Evolutionary conservation across 2,888 invertebrate genomes (phyloP).

Genomic region (Hydroisotoma schaefferi): DNA sequence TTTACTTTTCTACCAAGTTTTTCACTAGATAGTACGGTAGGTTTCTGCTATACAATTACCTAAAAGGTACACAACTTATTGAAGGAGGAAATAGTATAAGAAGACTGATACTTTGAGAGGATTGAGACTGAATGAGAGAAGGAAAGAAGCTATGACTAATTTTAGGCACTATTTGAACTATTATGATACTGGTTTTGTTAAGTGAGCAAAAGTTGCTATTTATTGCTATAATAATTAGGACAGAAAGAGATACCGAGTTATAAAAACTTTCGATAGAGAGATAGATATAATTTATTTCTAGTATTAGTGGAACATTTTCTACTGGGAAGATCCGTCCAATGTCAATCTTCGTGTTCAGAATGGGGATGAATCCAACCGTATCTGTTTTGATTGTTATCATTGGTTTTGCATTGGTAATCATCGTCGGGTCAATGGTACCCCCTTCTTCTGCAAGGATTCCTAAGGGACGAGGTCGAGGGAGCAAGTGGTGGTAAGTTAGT

Average conservation of each 20-base stretch:
- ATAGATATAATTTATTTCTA: too few relatives aligned
- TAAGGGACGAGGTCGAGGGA: conserved; percentile 73
- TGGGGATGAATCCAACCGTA: conserved; percentile 44
- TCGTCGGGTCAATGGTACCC: conserved; percentile 48
- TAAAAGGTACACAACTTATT: too few relatives aligned
- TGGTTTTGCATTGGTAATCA: conserved; percentile 44
- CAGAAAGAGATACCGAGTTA: not conserved
- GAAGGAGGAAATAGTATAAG: too few relatives aligned
- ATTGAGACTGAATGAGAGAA: too few relatives aligned
- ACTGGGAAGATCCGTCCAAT: not conserved
- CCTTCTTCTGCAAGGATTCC: conserved; percentile 48
- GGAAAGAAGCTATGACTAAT: not conserved
- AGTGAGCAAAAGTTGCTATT: conserved; percentile 11
- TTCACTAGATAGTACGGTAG: too few relatives aligned
- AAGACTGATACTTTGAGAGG: too few relatives aligned
- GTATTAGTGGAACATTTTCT: too few relatives aligned
- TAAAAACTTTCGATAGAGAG: not conserved
- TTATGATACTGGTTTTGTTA: conserved; percentile 13
- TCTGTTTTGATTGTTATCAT: conserved; percentile 45
- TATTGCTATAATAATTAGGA: conserved; percentile 11
- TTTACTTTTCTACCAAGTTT: too few relatives aligned
- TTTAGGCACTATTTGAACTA: not conserved
- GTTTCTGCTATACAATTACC: too few relatives aligned
- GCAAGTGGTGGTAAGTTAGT: conserved; percentile 83
- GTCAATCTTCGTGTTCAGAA: conserved; percentile 3